Conservation (phyloP, 2,797 vertebrate genomes). For the Clamator glandarius region DNA sequence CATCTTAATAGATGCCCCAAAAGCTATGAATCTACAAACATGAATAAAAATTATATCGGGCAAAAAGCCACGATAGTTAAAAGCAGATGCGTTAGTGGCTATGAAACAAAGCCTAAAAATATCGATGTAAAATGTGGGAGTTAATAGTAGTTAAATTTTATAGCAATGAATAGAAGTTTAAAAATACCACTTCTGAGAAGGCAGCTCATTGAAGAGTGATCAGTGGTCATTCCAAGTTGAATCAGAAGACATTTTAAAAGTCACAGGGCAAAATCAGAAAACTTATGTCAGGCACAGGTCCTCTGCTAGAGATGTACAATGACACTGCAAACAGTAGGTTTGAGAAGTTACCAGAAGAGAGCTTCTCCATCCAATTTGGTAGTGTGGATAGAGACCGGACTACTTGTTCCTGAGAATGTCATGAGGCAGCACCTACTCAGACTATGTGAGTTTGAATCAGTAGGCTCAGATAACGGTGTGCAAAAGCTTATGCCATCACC, state of each 20-base stretch:
- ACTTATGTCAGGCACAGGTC: background rate
- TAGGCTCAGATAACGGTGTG: too few species aligned
- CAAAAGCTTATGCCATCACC: too few species aligned
- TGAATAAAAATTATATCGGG: background rate
- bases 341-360: too few species aligned
- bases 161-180: background rate
- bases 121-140: background rate
- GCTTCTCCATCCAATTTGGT: too few species aligned
- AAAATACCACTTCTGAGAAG: background rate
- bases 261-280: background rate
- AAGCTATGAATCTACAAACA: background rate
- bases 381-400: too few species aligned
- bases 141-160: background rate
- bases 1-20: background rate
- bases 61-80: conserved; percentile 19
- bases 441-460: too few species aligned
- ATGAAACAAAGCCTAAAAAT: conserved; percentile 20
- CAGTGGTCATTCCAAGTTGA: background rate
- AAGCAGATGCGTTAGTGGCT: conserved; percentile 39
- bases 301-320: background rate
- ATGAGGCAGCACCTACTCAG: too few species aligned
- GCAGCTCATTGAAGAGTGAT: background rate
- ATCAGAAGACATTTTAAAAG: background rate
- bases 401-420: too few species aligned
- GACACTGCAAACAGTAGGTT: background rate